Conservation (phyloP, 2,797 vertebrate species). For the Platyrinchus mystaceus region DNA sequence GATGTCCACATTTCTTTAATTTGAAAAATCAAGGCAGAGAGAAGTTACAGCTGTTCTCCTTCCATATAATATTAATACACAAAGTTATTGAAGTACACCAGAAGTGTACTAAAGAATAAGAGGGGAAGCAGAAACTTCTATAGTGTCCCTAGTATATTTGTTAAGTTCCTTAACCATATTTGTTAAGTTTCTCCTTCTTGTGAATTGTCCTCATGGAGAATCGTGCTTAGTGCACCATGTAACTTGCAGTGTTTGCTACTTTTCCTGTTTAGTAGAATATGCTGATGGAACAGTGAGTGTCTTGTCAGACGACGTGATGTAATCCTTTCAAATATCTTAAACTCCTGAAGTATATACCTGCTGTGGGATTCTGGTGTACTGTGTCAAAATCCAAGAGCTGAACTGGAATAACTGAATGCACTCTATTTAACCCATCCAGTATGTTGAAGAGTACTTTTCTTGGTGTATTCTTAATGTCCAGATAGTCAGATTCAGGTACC, state of each 20-base stretch:
- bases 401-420: background rate
- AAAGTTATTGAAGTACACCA: background rate
- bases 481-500: background rate
- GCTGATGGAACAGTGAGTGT: background rate
- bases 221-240: background rate
- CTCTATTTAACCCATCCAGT: background rate
- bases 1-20: background rate
- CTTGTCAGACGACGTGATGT: background rate
- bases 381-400: background rate
- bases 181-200: background rate
- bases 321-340: background rate
- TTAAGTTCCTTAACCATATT: background rate
- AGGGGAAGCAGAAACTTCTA: background rate
- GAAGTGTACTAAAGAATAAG: background rate
- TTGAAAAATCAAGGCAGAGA: background rate
- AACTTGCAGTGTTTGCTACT: background rate
- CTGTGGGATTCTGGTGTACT: background rate
- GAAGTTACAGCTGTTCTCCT: background rate
- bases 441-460: background rate
- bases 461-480: background rate
- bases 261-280: background rate
- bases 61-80: background rate
- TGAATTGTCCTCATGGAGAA: background rate
- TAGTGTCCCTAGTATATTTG: background rate
- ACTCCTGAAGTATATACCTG: background rate